These are phyloP conservation scores for Sus scrofa DNA, from an alignment of 2,113 vertebrate species.

Conservation along the genomic window DNA sequence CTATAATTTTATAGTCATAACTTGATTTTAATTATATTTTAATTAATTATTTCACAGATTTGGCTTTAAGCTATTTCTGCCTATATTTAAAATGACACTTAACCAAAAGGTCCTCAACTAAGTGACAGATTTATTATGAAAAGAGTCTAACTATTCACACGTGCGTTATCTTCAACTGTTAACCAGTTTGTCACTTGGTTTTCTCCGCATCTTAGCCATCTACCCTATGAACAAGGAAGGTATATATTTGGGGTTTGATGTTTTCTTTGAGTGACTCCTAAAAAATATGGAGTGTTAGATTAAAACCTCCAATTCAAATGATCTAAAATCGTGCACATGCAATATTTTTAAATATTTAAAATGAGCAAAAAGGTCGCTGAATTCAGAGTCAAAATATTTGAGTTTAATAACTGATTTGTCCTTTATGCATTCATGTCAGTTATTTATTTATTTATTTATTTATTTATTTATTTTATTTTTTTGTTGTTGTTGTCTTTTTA, in stretches of 20 bases:
- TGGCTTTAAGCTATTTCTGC: background rate
- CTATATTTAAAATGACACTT: background rate
- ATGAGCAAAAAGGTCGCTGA: background rate
- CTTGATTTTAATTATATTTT: background rate
- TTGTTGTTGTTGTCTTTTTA: too few species aligned
- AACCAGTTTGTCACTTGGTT: too few species aligned
- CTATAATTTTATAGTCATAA: background rate
- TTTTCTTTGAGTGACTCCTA: background rate
- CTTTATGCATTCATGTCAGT: background rate
- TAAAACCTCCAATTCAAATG: background rate
- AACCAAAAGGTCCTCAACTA: background rate
- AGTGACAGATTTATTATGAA: background rate
- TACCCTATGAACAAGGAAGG: background rate
- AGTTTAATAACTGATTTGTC: background rate
- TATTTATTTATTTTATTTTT: too few species aligned
- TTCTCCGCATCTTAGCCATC: too few species aligned
- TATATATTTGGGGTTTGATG: background rate
- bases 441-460: too few species aligned
- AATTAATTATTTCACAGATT: constrained; percentile 8
- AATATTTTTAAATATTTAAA: constrained; percentile 24
- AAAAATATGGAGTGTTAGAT: background rate
- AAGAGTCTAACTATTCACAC: background rate
- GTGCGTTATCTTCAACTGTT: background rate
- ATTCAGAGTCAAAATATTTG: constrained; percentile 38
- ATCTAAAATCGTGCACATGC: background rate